Conservation (phyloP, 2,888 invertebrate genomes). For the Plusia festucae region DNA sequence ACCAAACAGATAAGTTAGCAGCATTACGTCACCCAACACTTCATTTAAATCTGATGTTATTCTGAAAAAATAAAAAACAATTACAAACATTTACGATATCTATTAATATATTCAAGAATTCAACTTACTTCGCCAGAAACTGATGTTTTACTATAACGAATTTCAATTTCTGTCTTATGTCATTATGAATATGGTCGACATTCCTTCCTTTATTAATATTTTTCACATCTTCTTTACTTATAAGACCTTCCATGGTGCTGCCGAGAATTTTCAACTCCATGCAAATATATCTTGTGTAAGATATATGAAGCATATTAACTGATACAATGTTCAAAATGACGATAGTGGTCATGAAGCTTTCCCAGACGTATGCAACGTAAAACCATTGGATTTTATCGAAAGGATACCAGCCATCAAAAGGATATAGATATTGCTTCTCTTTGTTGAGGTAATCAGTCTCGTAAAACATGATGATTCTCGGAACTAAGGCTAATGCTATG, state of each 20-base stretch:
- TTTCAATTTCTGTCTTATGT: conserved; percentile 69
- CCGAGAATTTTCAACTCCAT: conserved; percentile 80
- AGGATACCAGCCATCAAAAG: conserved; percentile 83
- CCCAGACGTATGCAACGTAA: conserved; percentile 76
- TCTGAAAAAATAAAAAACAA: no score
- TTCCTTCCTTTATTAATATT: conserved; percentile 54
- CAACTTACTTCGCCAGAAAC: conserved; percentile 70
- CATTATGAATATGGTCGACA: conserved; percentile 56
- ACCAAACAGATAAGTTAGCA: conserved; percentile 77
- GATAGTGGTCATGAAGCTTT: conserved; percentile 75
- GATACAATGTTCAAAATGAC: conserved; percentile 73
- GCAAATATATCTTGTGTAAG: conserved; percentile 73
- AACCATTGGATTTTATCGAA: conserved; percentile 81
- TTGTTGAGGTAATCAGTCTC: conserved; percentile 65
- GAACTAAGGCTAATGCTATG: conserved; percentile 72
- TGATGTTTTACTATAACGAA: conserved; percentile 71
- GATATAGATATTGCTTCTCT: conserved; percentile 71
- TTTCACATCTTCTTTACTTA: conserved; percentile 65
- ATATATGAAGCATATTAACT: conserved; percentile 73
- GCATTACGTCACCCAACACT: conserved; percentile 76
- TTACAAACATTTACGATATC: no score
- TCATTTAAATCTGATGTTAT: conserved; percentile 70
- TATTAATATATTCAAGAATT: neutral
- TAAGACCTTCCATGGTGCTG: conserved; percentile 65
- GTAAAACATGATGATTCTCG: conserved; percentile 76